phyloP scores from a whole-genome alignment of 2,888 invertebrate genomes.

The Drosophila melanosoma region DNA sequence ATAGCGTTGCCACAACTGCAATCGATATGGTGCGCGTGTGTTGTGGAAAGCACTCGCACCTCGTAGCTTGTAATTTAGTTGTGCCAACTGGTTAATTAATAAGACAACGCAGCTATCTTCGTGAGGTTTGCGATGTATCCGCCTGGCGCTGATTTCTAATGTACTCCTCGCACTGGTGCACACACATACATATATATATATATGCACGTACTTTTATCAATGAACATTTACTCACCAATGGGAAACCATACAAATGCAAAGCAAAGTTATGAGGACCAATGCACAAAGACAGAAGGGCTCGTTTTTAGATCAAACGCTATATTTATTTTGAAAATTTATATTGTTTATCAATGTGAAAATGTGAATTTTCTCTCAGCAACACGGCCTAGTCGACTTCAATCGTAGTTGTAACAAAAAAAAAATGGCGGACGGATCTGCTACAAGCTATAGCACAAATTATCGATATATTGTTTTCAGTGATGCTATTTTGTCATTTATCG shows the following conservation, averaged over 20 bases:
- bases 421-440: slow-evolving; percentile 40
- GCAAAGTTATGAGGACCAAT: slow-evolving; percentile 73
- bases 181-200: slow-evolving; percentile 36
- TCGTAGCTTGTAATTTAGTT: slow-evolving; percentile 10
- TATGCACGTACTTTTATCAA: slow-evolving; percentile 57
- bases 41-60: slow-evolving; percentile 21
- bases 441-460: slow-evolving; percentile 14
- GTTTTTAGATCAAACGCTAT: slow-evolving; percentile 59
- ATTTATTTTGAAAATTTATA: slow-evolving; percentile 69
- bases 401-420: slow-evolving; percentile 57
- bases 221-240: slow-evolving; percentile 82
- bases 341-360: slow-evolving; percentile 61
- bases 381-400: slow-evolving; percentile 59
- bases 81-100: slow-evolving; percentile 15
- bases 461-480: slow-evolving; percentile 24
- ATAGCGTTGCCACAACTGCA: slow-evolving; percentile 29
- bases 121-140: slow-evolving; percentile 31
- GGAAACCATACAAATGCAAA: slow-evolving; percentile 76
- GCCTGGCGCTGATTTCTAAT: slow-evolving; percentile 41
- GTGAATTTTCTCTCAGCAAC: slow-evolving; percentile 62
- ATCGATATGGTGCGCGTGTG: slow-evolving; percentile 18
- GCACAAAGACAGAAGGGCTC: slow-evolving; percentile 74
- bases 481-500: neutral
- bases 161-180: slow-evolving; percentile 36
- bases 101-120: slow-evolving; percentile 16